These are phyloP conservation scores for Engraulis encrasicolus DNA, from an alignment of 2,113 vertebrate genomes.

Conservation along the genomic window DNA sequence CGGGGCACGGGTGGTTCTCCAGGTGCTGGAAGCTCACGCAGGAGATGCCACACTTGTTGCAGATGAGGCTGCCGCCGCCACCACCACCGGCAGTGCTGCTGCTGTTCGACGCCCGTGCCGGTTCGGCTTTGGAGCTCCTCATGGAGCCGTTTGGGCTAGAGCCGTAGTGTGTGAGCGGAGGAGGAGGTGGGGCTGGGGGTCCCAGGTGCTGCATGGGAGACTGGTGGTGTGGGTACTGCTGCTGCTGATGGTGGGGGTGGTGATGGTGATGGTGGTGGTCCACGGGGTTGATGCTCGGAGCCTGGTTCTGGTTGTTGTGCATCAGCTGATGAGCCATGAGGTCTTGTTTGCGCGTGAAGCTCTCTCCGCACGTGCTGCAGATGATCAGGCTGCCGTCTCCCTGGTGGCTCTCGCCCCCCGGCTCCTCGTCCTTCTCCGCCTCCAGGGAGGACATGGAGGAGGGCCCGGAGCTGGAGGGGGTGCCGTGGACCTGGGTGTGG, in stretches of 20 bases:
- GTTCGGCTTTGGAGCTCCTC: conserved; percentile 63
- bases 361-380: conserved; percentile 75
- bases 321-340: conserved; percentile 65
- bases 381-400: conserved; percentile 71
- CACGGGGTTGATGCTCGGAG: conserved; percentile 17
- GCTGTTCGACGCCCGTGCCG: too few species aligned
- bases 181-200: neutral
- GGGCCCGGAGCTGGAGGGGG: conserved; percentile 61
- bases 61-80: too few species aligned
- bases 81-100: too few species aligned
- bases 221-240: too few species aligned
- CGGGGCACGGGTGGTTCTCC: conserved; percentile 64
- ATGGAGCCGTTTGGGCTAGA: conserved; percentile 14
- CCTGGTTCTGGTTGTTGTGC: conserved; percentile 65
- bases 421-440: conserved; percentile 65
- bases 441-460: conserved; percentile 69
- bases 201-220: neutral
- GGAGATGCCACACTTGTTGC: conserved; percentile 69
- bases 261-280: too few species aligned
- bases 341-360: conserved; percentile 70
- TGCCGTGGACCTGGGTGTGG: conserved; percentile 71
- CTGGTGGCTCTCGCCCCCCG: conserved; percentile 51
- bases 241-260: too few species aligned
- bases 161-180: conserved; percentile 9
- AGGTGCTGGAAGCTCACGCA: conserved; percentile 69